Base-by-base conservation (phyloP, 2,888 invertebrate genomes). In the Trissolcus japonicus region DNA sequence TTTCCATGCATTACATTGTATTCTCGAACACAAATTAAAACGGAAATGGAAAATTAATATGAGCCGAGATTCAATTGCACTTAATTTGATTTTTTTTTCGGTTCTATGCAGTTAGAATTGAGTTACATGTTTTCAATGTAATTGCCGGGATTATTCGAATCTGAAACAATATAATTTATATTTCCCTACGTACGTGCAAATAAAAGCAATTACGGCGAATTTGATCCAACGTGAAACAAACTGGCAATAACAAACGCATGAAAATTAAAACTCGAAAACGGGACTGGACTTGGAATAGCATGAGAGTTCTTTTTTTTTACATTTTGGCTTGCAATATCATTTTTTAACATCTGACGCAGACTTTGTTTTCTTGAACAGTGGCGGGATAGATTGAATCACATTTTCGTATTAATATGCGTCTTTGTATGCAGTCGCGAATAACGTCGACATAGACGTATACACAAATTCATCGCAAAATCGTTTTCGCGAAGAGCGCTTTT, bases 381-480 rank as follows among this genome's bases (percentile, higher is more conserved):
- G 16, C 29, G 43, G 40, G 2, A 48, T 53, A 65, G 69, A 69
- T 69, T 76, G 61, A 71, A 61, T 61, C 66, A 65, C 59, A 69
- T 69, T 75, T 62, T 50, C 29, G 25, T 55, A 76, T 71, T 76
- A 69, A 69, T 76, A 65, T 61, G 65, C 60, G 69, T 63, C 55
- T 76, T 60, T 48, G 56, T 55, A 46, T 65, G 56, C 56, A 62
- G 50, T 40, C 54, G 65, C 68, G 53, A 51, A 62, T 71, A 72
- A 72, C 41, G 67, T 67, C 67, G 59, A 55, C 60, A 57, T 57
- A 53, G 48, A 72, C 75, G 72, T 72, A 69, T 65, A 68, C 68
- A 78, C 75, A 68, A 75, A 72, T 78, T 72, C 63, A 72, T 83
- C 82, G 81, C 81, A 82, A 83, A 86, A 85, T 84, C 84, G 85